Conservation (phyloP, 2,797 vertebrate genomes). For the Muraenolepis orangiensis region DNA sequence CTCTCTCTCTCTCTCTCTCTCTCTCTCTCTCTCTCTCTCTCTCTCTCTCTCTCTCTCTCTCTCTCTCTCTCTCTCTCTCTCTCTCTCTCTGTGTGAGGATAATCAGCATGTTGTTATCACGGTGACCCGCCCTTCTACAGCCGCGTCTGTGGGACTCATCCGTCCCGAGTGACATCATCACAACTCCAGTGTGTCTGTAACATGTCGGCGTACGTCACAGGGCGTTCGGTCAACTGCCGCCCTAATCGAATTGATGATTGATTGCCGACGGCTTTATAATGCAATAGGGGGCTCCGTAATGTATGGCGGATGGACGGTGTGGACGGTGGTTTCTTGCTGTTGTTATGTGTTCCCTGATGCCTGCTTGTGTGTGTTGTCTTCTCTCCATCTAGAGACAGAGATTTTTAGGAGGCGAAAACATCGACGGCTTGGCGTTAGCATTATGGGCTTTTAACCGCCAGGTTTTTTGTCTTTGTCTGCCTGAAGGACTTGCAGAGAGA, state of each 20-base stretch:
- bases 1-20: background rate
- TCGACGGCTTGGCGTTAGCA: background rate
- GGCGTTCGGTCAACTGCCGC: background rate
- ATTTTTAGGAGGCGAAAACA: no score
- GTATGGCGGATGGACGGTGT: background rate
- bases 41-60: background rate
- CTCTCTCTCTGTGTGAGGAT: background rate
- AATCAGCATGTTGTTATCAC: constrained; percentile 53
- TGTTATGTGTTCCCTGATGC: background rate
- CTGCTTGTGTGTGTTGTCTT: background rate
- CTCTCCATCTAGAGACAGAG: no score
- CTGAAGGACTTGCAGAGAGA: background rate
- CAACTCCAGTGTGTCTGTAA: background rate
- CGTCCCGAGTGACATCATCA: background rate
- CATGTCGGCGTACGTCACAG: background rate
- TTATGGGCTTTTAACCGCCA: background rate
- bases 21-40: background rate
- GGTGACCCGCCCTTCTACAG: constrained; percentile 31
- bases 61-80: background rate
- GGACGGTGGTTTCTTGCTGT: background rate
- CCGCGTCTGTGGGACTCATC: constrained; percentile 14
- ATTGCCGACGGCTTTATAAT: background rate
- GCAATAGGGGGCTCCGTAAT: background rate
- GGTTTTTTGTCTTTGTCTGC: background rate
- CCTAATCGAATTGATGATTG: background rate